Evolutionary conservation across 2,797 vertebrate genomes (phyloP).

Genomic region (Zenarchopterus dispar): DNA sequence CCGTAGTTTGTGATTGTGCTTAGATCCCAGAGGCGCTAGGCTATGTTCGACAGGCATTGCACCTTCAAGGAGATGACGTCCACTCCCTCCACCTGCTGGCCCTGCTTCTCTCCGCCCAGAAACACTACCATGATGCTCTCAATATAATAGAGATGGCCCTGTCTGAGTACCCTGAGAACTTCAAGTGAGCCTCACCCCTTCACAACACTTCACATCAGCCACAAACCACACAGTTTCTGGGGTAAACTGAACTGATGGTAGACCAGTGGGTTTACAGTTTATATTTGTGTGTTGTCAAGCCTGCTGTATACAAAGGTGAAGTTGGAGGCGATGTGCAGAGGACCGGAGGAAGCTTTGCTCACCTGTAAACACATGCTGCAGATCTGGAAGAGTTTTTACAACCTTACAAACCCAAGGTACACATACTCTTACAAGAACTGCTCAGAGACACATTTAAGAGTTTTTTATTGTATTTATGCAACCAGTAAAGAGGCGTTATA

Average conservation of each 20-base stretch:
- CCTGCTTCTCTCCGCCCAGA: conserved; percentile 94
- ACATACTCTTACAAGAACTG: background rate
- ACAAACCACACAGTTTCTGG: background rate
- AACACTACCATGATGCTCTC: conserved; percentile 95
- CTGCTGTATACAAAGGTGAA: conserved; percentile 93
- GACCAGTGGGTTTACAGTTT: background rate
- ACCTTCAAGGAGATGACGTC: conserved; percentile 95
- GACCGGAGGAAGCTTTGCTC: conserved; percentile 94
- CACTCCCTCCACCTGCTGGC: conserved; percentile 97
- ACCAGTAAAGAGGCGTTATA: too few relatives aligned
- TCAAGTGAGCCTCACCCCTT: conserved; percentile 84
- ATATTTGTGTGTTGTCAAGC: conserved; percentile 39
- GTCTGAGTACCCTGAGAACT: conserved; percentile 97
- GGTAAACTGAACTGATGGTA: rapidly evolving
- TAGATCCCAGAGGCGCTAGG: conserved; percentile 98
- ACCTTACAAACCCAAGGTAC: conserved; percentile 97
- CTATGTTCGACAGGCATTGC: conserved; percentile 95
- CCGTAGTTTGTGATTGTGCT: conserved; percentile 47
- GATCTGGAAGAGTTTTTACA: conserved; percentile 99
- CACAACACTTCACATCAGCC: background rate
- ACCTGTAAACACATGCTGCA: conserved; percentile 99
- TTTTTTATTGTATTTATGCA: too few relatives aligned
- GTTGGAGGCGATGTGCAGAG: conserved; percentile 92
- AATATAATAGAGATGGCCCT: conserved; percentile 99
- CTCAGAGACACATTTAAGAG: too few relatives aligned